phyloP scores from a whole-genome alignment of 2,888 invertebrate species.

The Operophtera brumata region DNA sequence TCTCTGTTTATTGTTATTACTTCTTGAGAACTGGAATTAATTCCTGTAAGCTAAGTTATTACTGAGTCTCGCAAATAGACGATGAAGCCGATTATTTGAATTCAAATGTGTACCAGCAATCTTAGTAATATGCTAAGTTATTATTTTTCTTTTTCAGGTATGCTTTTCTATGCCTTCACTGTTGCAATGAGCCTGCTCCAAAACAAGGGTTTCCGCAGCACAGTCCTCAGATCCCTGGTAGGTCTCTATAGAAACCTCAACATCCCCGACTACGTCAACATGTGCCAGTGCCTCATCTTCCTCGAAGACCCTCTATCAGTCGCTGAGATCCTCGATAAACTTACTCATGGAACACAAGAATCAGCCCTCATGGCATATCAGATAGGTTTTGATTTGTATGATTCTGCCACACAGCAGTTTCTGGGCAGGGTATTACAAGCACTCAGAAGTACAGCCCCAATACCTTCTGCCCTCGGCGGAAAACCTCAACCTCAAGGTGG shows the following conservation, averaged over 20 bases:
- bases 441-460: slow-evolving; percentile 89
- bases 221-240: slow-evolving; percentile 93
- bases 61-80: neutral
- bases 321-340: slow-evolving; percentile 94
- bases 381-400: slow-evolving; percentile 99
- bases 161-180: slow-evolving; percentile 97
- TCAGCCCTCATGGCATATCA: slow-evolving; percentile 98
- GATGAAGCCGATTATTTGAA: neutral
- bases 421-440: slow-evolving; percentile 92
- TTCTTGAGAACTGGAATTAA: neutral
- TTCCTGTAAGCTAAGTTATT: neutral
- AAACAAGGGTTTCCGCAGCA: slow-evolving; percentile 95
- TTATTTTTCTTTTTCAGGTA: slow-evolving; percentile 70
- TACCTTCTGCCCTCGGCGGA: slow-evolving; percentile 87
- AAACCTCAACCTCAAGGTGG: slow-evolving; percentile 86
- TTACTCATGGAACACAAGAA: slow-evolving; percentile 89
- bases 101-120: too few relatives aligned
- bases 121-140: neutral
- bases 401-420: slow-evolving; percentile 99
- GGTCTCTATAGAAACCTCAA: slow-evolving; percentile 93
- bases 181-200: slow-evolving; percentile 98
- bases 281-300: slow-evolving; percentile 98
- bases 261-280: slow-evolving; percentile 98
- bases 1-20: neutral
- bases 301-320: slow-evolving; percentile 96